Evolutionary conservation across 2,888 invertebrate genomes (phyloP), one percentile per base, ranked within the genome.

Genomic region (Oscheius sp.): DNA sequence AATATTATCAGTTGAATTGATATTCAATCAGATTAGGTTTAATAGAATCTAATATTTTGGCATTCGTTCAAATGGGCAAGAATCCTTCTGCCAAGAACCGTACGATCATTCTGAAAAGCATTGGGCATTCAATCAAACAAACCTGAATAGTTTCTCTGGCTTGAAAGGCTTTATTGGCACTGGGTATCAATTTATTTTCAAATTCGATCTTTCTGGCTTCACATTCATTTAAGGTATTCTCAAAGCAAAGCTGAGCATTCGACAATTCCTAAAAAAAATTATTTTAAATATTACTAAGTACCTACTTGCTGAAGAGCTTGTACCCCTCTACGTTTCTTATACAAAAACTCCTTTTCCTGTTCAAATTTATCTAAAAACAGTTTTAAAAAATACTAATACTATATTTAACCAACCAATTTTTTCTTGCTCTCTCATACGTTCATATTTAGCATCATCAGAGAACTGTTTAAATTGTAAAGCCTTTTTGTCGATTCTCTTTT

Each of bases 301-400:
- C 22, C 4, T 20, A 47, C 47, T 12, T 41, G 1, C 28, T 59
- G 59, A 8, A 59, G 59, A 4, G 24, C 44, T 17, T 8, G 14
- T 1, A 59, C 38, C 24, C 59, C 59, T 24, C 20, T 41, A 9
- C 26, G n/a, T 12, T 44, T 24, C 44, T 41, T 41, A 24, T 24
- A 20, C 26, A 59, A 20, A 12, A 30, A 2, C 2, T 59, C 59
- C 30, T 59, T 59, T 26, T 59, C 59, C 9, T 44, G 41, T 28
- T 59, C 59, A 5, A 59, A 28, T 28, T 59, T 59, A 12, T 59
- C 59, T 59, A n/a, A 56, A 26, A n/a, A n/a, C n/a, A n/a, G n/a
- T n/a, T n/a, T n/a, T 14, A 50, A 28, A 50, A 50, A 28, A 24
- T 50, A 17, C 4, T 6, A 3, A 20, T 20, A 17, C 2, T 54